Conservation (phyloP, 2,797 vertebrate genomes). For the Periophthalmus magnuspinnatus region DNA sequence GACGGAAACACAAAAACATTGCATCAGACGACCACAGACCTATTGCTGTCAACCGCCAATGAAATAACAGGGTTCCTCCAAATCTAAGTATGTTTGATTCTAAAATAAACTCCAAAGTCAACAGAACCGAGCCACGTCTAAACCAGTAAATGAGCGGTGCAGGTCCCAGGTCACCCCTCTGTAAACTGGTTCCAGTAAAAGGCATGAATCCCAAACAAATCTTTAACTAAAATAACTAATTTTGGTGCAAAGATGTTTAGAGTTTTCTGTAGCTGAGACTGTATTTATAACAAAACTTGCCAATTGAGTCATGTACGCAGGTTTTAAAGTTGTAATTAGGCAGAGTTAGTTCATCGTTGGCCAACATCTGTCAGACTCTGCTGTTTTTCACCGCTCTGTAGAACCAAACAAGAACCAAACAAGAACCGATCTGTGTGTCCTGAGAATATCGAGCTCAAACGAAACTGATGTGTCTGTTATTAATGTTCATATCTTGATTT, state of each 20-base stretch:
- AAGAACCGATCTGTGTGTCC: too few species aligned
- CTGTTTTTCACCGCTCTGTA: too few species aligned
- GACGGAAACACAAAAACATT: conserved; percentile 42
- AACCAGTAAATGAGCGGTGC: conserved; percentile 73
- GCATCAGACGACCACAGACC: conserved; percentile 72
- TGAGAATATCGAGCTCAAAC: too few species aligned
- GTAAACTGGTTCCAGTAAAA: conserved; percentile 63
- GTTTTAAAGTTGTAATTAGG: conserved; percentile 58
- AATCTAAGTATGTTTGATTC: conserved; percentile 76
- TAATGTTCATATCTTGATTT: too few species aligned
- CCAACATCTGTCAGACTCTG: too few species aligned
- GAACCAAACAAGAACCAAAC: too few species aligned
- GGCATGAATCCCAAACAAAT: conserved; percentile 45
- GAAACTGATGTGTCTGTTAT: too few species aligned
- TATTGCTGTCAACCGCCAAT: conserved; percentile 54
- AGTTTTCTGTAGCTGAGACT: conserved; percentile 48
- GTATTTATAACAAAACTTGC: conserved; percentile 41
- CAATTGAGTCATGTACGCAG: conserved; percentile 44
- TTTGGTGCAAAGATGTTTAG: conserved; percentile 56
- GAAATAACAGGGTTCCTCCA: conserved; percentile 77
- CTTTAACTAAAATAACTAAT: conserved; percentile 60
- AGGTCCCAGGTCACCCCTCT: conserved; percentile 59
- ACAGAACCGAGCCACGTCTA: conserved; percentile 59
- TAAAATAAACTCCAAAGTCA: conserved; percentile 76
- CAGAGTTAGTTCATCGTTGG: conserved; percentile 33